A percentile compares a stretch with the other conserved stretches of the same genome.
Conservation (phyloP, 2,888 invertebrate genomes). For the Eilema depressum region DNA sequence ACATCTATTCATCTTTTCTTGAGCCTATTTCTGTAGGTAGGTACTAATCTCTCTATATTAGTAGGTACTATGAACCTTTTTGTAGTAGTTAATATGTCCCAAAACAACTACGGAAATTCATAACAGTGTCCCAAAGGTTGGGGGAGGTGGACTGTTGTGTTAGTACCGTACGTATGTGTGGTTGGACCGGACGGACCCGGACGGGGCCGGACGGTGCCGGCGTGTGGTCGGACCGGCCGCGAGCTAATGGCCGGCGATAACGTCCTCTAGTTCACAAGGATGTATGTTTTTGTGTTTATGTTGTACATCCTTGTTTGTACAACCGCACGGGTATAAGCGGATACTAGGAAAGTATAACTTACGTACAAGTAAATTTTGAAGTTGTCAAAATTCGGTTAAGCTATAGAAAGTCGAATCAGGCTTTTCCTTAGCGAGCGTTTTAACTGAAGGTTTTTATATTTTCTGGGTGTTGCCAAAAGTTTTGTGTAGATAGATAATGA, state of each 20-base stretch:
- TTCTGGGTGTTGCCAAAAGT: neutral
- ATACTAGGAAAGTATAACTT: neutral
- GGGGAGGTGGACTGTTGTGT: neutral
- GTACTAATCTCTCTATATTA: neutral
- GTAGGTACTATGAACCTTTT: too few relatives aligned
- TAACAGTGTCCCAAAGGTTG: neutral
- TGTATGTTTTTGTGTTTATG: slow-evolving; percentile 18
- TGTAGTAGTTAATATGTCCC: neutral
- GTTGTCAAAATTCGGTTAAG: neutral
- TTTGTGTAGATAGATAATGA: neutral
- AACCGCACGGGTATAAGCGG: neutral
- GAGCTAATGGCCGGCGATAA: slow-evolving; percentile 42
- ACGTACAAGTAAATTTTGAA: neutral
- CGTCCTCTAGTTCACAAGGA: slow-evolving; percentile 13
- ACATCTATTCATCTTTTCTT: neutral
- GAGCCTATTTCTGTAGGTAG: too few relatives aligned
- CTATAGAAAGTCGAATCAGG: neutral
- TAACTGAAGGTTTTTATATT: neutral
- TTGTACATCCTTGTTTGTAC: slow-evolving; percentile 9
- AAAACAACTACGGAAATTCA: neutral
- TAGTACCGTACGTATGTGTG: neutral
- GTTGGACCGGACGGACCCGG: slow-evolving; percentile 10
- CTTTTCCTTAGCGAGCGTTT: neutral
- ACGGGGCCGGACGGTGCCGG: slow-evolving; percentile 17
- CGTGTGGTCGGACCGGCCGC: slow-evolving; percentile 21